Evolutionary conservation across 2,113 vertebrate genomes (phyloP), one percentile per base, ranked within the genome.

Genomic region (Albula glossodonta): DNA sequence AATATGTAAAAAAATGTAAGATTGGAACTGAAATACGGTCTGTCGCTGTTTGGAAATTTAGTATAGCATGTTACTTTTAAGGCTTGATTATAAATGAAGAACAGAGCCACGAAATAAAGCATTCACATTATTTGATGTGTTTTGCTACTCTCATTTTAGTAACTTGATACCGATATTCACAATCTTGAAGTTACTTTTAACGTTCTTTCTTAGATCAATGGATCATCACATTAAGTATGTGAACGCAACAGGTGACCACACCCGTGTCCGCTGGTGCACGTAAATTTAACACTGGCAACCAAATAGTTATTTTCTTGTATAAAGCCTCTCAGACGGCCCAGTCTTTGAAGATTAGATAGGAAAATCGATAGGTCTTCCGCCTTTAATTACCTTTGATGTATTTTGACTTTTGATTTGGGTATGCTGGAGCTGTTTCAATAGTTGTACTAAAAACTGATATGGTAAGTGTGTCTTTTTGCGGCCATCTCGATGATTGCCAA

Each of bases 21-120:
- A 89, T 66, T 84, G 25, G 66, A 83, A 63, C 82, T 88, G 89
- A 91, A 89, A 84, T 84, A 31, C 9, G 25, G 70, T 89, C 86
- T 84, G 41, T 22, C 51, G 22, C 51, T 41, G 31, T n/a, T n/a
- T n/a, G n/a, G n/a, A n/a, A n/a, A n/a, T n/a, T n/a, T n/a, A n/a
- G n/a, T n/a, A n/a, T n/a, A n/a, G n/a, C n/a, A n/a, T n/a, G n/a
- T n/a, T n/a, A n/a, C n/a, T n/a, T n/a, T n/a, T n/a, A n/a, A n/a
- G n/a, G n/a, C n/a, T n/a, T n/a, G n/a, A n/a, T n/a, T n/a, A n/a
- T n/a, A n/a, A n/a, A n/a, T n/a, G n/a, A n/a, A n/a, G n/a, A n/a
- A n/a, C n/a, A n/a, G n/a, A n/a, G n/a, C n/a, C n/a, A n/a, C n/a
- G n/a, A n/a, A n/a, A n/a, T n/a, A n/a, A n/a, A n/a, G n/a, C n/a